These are phyloP conservation scores for Celastrina argiolus DNA, from an alignment of 2,888 invertebrate species.

Conservation along the genomic window DNA sequence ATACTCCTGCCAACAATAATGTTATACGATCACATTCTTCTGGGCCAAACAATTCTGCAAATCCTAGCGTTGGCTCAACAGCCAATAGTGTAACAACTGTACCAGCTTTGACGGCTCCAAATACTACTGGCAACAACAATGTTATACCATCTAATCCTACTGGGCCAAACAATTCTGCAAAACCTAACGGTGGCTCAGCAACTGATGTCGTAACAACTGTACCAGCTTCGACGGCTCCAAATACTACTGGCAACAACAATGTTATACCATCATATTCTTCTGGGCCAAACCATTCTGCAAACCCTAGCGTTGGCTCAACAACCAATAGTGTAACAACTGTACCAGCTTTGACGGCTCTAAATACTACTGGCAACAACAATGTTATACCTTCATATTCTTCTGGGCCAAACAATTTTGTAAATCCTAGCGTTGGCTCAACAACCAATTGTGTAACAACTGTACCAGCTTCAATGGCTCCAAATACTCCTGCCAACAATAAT, in stretches of 20 bases:
- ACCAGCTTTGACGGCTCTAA: background rate
- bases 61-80: too few relatives aligned
- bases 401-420: background rate
- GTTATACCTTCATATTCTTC: background rate
- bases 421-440: background rate
- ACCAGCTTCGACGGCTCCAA: background rate
- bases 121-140: too few relatives aligned
- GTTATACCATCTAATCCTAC: too few relatives aligned
- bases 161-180: background rate
- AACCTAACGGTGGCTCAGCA: background rate
- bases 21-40: too few relatives aligned
- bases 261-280: background rate
- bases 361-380: background rate
- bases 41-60: too few relatives aligned
- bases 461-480: too few relatives aligned
- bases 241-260: background rate
- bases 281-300: background rate
- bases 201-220: background rate
- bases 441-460: too few relatives aligned
- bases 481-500: background rate
- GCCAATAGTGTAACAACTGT: too few relatives aligned
- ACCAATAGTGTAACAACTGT: too few relatives aligned
- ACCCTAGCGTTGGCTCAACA: too few relatives aligned
- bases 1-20: too few relatives aligned
- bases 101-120: too few relatives aligned